phyloP scores from a whole-genome alignment of 2,797 vertebrate genomes.

The Psittacula echo region DNA sequence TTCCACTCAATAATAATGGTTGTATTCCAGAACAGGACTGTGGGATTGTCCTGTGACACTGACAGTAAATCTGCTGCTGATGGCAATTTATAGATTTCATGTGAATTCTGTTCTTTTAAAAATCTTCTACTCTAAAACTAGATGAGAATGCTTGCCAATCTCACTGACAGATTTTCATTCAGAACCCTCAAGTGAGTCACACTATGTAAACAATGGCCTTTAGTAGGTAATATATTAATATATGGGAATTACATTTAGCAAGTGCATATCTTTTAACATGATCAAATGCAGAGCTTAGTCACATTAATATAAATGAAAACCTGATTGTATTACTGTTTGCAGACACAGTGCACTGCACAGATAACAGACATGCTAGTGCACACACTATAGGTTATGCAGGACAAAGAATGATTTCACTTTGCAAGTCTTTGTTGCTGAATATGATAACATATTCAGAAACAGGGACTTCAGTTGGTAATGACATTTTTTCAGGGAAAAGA shows the following conservation, averaged over 20 bases:
- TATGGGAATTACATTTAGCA: conserved; percentile 72
- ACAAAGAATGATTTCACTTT: conserved; percentile 57
- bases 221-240: conserved; percentile 72
- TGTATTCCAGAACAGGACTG: background rate
- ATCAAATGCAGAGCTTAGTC: conserved; percentile 71
- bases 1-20: background rate
- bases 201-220: conserved; percentile 70
- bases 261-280: conserved; percentile 71
- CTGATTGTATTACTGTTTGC: conserved; percentile 67
- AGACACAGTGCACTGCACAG: conserved; percentile 40
- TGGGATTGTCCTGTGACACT: conserved; percentile 34
- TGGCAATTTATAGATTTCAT: conserved; percentile 22
- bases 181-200: conserved; percentile 55
- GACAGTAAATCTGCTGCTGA: conserved; percentile 37
- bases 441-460: background rate
- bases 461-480: background rate
- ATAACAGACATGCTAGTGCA: conserved; percentile 45
- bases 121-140: conserved; percentile 46
- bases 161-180: conserved; percentile 66
- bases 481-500: background rate
- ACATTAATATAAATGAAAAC: conserved; percentile 77
- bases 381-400: conserved; percentile 66
- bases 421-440: background rate
- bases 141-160: conserved; percentile 66
- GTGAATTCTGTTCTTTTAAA: background rate